Base-by-base conservation (phyloP, 2,113 vertebrate species). In the Sylvietta virens region DNA sequence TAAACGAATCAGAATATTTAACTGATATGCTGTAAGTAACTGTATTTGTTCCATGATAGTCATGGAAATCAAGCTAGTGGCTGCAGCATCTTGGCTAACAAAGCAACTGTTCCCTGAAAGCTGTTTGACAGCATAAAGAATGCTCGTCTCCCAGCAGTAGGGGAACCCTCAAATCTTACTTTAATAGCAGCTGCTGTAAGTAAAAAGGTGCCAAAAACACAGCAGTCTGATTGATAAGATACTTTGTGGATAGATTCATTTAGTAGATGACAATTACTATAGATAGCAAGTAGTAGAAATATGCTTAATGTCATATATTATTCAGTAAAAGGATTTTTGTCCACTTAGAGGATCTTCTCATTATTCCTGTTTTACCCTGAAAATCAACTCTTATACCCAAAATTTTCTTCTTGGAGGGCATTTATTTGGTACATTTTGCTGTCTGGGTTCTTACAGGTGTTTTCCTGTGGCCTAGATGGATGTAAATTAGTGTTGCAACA, bases 101-200 rank as follows among this genome's bases (percentile, higher is more conserved):
- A 85, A 76, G 13, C 53, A 69, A 27, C 40, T 48, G 40, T 77
- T 96, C 76, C 66, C 51, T 91, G 58, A 88, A 96, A 95, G 81
- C 67, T 92, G 76, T 84, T 60, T 84, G 90, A 33, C 87, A 57
- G 74, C 40, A 17, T 78, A 26, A 88, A 65, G 62, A 83, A 42
- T 83, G 73, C 78, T 84, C 10, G 17, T 67, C 54, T 80, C 47
- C 10, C 65, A 83, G 67, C 95, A 95, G 44, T 76, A 27, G 81
- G 82, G 88, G 76, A 97, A 80, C 91, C 88, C 71, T 71, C 66
- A 94, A 93, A 96, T 92, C 89, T 79, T 84, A 66, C 69, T 96
- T 97, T 82, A 95, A 81, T 84, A 88, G 50, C 90, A 92, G 70
- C 92, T 96, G 92, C 88, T 95, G 15, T 77, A 90, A 92, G 71